These are phyloP conservation scores for Leucophenga montana DNA, from an alignment of 2,888 invertebrate genomes.

Conservation along the genomic window DNA sequence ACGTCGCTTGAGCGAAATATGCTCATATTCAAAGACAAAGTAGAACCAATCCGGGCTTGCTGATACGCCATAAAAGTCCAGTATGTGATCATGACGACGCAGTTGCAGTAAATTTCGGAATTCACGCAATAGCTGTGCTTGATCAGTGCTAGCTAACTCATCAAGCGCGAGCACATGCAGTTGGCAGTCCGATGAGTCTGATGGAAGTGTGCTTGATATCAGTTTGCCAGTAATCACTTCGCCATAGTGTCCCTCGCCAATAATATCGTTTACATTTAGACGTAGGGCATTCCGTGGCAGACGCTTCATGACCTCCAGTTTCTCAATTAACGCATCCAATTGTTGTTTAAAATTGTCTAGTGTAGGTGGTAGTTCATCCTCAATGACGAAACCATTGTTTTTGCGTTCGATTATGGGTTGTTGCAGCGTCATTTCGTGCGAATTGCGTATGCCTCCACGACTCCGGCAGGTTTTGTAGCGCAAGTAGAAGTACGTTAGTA, in stretches of 20 bases:
- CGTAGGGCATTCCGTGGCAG: slow-evolving; percentile 82
- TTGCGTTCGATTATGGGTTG: slow-evolving; percentile 86
- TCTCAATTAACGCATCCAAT: slow-evolving; percentile 79
- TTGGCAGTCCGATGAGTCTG: slow-evolving; percentile 71
- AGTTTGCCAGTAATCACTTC: slow-evolving; percentile 83
- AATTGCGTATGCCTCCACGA: slow-evolving; percentile 71
- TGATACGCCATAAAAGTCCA: slow-evolving; percentile 85
- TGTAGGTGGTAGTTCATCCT: slow-evolving; percentile 84
- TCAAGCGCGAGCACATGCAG: slow-evolving; percentile 80
- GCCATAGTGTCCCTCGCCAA: slow-evolving; percentile 86
- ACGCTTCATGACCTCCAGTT: slow-evolving; percentile 74
- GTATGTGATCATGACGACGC: slow-evolving; percentile 81
- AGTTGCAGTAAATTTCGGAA: slow-evolving; percentile 81
- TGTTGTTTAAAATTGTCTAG: slow-evolving; percentile 78
- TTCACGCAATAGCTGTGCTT: slow-evolving; percentile 78
- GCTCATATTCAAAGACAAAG: slow-evolving; percentile 82
- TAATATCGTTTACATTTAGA: slow-evolving; percentile 80
- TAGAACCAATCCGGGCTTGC: slow-evolving; percentile 84
- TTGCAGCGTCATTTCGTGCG: slow-evolving; percentile 82
- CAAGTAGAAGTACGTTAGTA: slow-evolving; percentile 75
- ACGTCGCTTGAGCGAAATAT: slow-evolving; percentile 81
- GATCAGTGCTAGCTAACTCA: slow-evolving; percentile 73
- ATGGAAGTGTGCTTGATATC: slow-evolving; percentile 70
- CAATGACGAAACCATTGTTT: slow-evolving; percentile 84
- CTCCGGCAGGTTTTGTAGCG: slow-evolving; percentile 71